These are phyloP conservation scores for Zaprionus tsacasi DNA, from an alignment of 1,140 invertebrate genomes.

Conservation along the genomic window DNA sequence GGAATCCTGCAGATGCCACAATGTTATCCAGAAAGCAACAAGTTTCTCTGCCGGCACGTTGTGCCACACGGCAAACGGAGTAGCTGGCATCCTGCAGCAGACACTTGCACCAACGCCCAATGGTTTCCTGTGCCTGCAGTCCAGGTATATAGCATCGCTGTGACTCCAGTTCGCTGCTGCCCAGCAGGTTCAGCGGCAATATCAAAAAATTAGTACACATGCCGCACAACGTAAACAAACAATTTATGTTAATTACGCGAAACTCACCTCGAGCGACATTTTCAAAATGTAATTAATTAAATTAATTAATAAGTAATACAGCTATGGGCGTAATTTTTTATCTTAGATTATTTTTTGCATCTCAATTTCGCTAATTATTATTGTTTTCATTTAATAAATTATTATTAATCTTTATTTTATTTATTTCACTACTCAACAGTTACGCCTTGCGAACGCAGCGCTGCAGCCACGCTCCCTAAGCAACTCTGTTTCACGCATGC, in stretches of 20 bases:
- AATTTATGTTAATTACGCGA: neutral
- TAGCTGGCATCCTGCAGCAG: conserved; percentile 42
- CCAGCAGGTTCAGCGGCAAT: conserved; percentile 54
- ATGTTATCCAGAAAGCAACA: conserved; percentile 67
- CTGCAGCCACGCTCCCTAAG: conserved; percentile 1
- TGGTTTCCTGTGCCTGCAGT: no score
- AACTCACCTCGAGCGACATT: conserved; percentile 18
- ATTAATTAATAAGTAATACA: neutral
- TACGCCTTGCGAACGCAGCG: conserved; percentile 4
- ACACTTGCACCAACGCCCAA: conserved; percentile 56
- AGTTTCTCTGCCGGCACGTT: conserved; percentile 43
- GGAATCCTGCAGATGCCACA: conserved; percentile 44
- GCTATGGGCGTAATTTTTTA: no score
- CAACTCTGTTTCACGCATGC: conserved; percentile 9
- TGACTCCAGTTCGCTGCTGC: conserved; percentile 32
- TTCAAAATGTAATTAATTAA: neutral
- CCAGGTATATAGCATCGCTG: conserved; percentile 56
- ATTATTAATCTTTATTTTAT: neutral
- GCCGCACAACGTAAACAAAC: conserved; percentile 26
- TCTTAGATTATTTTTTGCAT: neutral
- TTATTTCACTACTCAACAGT: conserved; percentile 13
- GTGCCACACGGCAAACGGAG: conserved; percentile 49
- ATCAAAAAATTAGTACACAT: conserved; percentile 45
- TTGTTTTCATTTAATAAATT: neutral
- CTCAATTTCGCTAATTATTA: neutral